Conservation (phyloP, 2,888 invertebrate genomes). For the Rhyacophila evoluta region DNA sequence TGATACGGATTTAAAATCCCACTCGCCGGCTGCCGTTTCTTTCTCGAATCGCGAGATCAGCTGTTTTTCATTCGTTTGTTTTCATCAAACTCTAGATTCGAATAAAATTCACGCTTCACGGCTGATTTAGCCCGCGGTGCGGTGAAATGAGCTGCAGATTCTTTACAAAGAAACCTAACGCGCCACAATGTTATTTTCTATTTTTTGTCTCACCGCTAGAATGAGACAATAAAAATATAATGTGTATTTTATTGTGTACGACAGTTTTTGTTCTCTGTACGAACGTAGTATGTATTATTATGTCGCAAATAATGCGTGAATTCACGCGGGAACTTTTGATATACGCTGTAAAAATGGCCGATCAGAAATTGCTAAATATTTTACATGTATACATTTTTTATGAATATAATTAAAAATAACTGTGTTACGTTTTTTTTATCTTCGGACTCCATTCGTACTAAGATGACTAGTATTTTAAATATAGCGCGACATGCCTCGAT, state of each 20-base stretch:
- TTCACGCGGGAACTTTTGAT: background rate
- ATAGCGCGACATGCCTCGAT: background rate
- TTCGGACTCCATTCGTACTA: background rate
- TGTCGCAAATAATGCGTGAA: background rate
- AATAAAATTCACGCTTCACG: constrained; percentile 14
- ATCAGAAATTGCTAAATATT: too few relatives aligned
- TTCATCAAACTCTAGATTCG: background rate
- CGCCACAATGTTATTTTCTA: background rate
- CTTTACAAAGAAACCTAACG: background rate
- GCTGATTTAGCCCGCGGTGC: constrained; percentile 8
- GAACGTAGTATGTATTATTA: too few relatives aligned
- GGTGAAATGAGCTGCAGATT: background rate
- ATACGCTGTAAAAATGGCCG: too few relatives aligned
- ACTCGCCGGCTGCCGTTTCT: background rate
- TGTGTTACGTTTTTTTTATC: background rate
- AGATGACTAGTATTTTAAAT: background rate
- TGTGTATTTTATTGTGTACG: too few relatives aligned
- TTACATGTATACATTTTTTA: too few relatives aligned
- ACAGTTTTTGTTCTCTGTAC: too few relatives aligned
- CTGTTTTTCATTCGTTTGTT: constrained; percentile 16
- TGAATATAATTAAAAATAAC: background rate
- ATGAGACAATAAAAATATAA: background rate
- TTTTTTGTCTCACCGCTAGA: background rate
- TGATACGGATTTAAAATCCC: too few relatives aligned
- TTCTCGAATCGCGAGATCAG: background rate